Evolutionary conservation across 2,888 invertebrate species (phyloP).

Genomic region (Aleiodes testaceus): DNA sequence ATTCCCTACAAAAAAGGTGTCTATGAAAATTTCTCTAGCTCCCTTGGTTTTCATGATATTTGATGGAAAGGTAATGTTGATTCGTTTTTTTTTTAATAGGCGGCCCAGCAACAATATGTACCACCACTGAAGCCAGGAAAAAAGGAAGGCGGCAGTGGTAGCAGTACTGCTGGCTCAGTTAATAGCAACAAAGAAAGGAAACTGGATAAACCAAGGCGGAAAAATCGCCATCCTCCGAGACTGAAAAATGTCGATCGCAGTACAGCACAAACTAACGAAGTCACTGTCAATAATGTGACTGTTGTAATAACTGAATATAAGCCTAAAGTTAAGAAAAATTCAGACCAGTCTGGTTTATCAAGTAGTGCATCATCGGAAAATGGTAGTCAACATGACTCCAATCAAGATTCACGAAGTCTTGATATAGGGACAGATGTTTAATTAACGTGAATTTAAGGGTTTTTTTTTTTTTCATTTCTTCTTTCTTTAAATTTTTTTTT

Average conservation of each 20-base stretch:
- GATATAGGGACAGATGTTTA: constrained; percentile 73
- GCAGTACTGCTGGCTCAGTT: constrained; percentile 61
- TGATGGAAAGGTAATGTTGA: neutral
- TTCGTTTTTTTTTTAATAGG: constrained; percentile 55
- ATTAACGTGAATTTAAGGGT: constrained; percentile 34
- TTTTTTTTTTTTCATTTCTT: neutral
- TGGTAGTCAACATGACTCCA: constrained; percentile 74
- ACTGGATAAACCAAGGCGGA: constrained; percentile 69
- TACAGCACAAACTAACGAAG: constrained; percentile 93
- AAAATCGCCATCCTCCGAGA: constrained; percentile 80
- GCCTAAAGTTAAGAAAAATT: constrained; percentile 78
- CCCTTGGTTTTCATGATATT: no score
- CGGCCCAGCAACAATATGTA: constrained; percentile 70
- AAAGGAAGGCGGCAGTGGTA: constrained; percentile 72
- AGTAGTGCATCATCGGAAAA: constrained; percentile 74
- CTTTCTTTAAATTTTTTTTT: constrained; percentile 39
- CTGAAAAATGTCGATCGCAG: constrained; percentile 95
- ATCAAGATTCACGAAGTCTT: constrained; percentile 73
- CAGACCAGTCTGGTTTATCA: constrained; percentile 72
- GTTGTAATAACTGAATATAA: constrained; percentile 98
- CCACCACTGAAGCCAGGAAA: constrained; percentile 73
- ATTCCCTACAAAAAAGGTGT: no score
- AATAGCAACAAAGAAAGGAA: constrained; percentile 66
- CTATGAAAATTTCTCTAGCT: no score
- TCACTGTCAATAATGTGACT: constrained; percentile 97